Evolutionary conservation across 2,113 vertebrate species (phyloP), one percentile per base, ranked within the genome.

Genomic region (Phaethon lepturus): DNA sequence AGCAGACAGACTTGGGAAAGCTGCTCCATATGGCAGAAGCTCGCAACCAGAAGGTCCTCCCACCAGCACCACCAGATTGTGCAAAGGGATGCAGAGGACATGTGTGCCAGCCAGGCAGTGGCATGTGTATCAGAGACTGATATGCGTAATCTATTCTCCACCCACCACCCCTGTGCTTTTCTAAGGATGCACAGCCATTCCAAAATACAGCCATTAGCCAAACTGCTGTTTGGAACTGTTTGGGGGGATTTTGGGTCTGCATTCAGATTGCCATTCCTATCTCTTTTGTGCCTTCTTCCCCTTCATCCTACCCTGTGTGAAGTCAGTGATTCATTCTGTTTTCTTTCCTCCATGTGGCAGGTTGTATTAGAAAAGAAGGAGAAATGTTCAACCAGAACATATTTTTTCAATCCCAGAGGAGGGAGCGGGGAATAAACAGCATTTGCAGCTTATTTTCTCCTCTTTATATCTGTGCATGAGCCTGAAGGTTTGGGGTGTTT

Each of bases 21-120:
- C 66, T 92, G 45, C 11, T 90, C 24, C 55, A 71, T 86, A 68
- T 0, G 2, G 74, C 71, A 82, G 87, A 95, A 81, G 26, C n/a
- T 87, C 42, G 79, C 7, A 3, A 73, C 49, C 42, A 95, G 88
- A 95, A 95, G 52, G 77, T 85, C 35, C 88, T 96, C 92, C 91
- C 71, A 91, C 85, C 42, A 86, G 24, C 35, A 44, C 14, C 1
- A 8, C 78, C 87, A 94, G 90, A 95, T 33, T 90, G 58, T 78
- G 58, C 5, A 15, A 80, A 83, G 38, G 25, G 42, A 77, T 93
- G 52, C 33, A 93, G 89, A 84, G 60, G 56, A 94, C 72, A 38
- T 20, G n/a, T 8, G 0, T 69, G 59, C 35, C 90, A 90, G 63
- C 84, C 76, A 96, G 53, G 58, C 68, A 77, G 42, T 90, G 77